phyloP scores from a whole-genome alignment of 2,113 vertebrate species.

The Cichladusa arquata region DNA sequence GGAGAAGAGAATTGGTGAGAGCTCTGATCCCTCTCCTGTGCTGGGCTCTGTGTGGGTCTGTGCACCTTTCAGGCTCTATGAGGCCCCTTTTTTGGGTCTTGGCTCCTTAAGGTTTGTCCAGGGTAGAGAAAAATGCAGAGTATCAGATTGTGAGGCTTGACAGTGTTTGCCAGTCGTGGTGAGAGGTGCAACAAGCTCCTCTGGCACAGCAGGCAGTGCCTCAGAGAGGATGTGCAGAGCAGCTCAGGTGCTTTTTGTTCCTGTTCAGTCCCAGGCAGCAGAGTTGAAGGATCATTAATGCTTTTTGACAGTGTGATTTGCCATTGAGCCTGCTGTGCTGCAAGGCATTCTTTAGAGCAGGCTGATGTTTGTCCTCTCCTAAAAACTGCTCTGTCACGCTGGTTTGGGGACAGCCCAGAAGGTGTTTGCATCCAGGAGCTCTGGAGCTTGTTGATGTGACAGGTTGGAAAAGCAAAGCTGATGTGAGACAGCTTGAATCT shows the following conservation, averaged over 20 bases:
- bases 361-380: background rate
- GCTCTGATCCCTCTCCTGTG: background rate
- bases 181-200: background rate
- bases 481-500: background rate
- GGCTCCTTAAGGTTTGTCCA: background rate
- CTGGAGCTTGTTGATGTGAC: background rate
- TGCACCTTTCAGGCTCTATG: background rate
- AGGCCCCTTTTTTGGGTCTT: background rate
- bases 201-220: background rate
- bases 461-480: background rate
- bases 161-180: accelerated
- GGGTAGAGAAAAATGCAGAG: background rate
- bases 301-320: background rate
- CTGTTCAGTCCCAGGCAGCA: background rate
- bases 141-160: background rate
- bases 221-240: background rate
- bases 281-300: background rate
- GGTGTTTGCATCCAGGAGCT: background rate
- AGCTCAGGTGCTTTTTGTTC: background rate
- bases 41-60: too few species aligned
- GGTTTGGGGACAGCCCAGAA: background rate
- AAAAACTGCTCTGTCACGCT: background rate
- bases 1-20: conserved; percentile 91
- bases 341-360: background rate
- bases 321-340: background rate